Evolutionary conservation across 1,140 invertebrate genomes (phyloP).

Genomic region (Samia ricini): DNA sequence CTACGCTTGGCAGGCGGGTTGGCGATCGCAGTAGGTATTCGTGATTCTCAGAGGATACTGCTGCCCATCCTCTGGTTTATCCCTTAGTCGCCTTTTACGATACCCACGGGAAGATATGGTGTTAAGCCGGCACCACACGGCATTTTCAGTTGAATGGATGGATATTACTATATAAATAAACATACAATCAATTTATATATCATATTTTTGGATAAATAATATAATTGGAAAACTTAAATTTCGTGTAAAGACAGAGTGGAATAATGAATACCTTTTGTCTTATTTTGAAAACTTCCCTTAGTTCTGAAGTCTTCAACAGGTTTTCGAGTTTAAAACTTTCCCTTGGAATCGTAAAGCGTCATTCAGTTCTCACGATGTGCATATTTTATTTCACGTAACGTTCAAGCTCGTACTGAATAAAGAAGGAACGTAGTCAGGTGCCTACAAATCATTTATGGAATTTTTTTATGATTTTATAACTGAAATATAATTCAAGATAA

Average conservation of each 20-base stretch:
- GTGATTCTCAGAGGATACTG: too few relatives aligned
- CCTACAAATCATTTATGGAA: background rate
- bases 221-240: background rate
- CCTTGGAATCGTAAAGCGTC: slow-evolving; percentile 30
- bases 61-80: too few relatives aligned
- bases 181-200: background rate
- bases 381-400: slow-evolving; percentile 55
- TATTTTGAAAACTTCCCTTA: slow-evolving; percentile 22
- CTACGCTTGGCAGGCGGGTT: too few relatives aligned
- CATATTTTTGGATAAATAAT: background rate
- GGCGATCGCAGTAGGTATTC: too few relatives aligned
- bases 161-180: too few relatives aligned
- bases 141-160: too few relatives aligned
- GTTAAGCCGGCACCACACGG: too few relatives aligned
- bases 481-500: too few relatives aligned
- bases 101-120: too few relatives aligned
- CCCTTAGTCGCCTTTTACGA: too few relatives aligned
- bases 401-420: slow-evolving; percentile 20
- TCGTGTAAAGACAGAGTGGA: background rate
- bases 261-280: background rate
- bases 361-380: slow-evolving; percentile 47
- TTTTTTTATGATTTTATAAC: background rate
- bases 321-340: slow-evolving; percentile 40
- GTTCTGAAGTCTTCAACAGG: slow-evolving; percentile 49
- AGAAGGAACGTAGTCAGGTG: slow-evolving; percentile 1